phyloP scores from a whole-genome alignment of 2,113 vertebrate species.

The Pomatostomus ruficeps region DNA sequence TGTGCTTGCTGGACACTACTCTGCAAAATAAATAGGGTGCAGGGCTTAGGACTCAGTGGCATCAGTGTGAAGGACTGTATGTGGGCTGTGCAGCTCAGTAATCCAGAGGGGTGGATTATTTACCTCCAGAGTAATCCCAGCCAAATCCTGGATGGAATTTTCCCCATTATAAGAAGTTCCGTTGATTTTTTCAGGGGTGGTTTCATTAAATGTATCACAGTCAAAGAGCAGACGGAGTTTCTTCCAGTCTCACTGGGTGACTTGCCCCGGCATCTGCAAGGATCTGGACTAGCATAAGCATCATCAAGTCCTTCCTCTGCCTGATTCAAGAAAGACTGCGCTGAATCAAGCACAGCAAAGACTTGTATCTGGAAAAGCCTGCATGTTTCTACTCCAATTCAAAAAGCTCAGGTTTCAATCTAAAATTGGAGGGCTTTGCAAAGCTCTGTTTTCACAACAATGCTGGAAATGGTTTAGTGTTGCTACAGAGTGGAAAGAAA shows the following conservation, averaged over 20 bases:
- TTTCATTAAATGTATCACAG: background rate
- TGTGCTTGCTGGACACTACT: background rate
- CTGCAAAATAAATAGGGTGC: background rate
- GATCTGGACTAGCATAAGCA: background rate
- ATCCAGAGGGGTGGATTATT: background rate
- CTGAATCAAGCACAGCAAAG: background rate
- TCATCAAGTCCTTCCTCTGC: background rate
- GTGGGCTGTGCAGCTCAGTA: background rate
- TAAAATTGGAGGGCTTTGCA: background rate
- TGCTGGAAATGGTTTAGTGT: background rate
- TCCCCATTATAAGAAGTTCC: background rate
- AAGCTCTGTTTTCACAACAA: constrained; percentile 35
- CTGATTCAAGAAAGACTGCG: background rate
- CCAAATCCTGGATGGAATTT: constrained; percentile 2
- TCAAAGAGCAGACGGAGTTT: background rate
- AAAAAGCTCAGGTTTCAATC: background rate
- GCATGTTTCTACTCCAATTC: background rate
- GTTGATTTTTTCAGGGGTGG: background rate
- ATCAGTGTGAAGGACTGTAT: background rate
- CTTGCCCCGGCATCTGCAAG: background rate
- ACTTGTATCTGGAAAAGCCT: background rate
- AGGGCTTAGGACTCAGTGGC: background rate
- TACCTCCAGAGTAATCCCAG: background rate
- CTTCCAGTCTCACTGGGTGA: background rate
- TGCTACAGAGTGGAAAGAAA: constrained; percentile 21